Evolutionary conservation across 2,113 vertebrate genomes (phyloP), one percentile per base, ranked within the genome.

Genomic region (Glaucidium brasilianum): DNA sequence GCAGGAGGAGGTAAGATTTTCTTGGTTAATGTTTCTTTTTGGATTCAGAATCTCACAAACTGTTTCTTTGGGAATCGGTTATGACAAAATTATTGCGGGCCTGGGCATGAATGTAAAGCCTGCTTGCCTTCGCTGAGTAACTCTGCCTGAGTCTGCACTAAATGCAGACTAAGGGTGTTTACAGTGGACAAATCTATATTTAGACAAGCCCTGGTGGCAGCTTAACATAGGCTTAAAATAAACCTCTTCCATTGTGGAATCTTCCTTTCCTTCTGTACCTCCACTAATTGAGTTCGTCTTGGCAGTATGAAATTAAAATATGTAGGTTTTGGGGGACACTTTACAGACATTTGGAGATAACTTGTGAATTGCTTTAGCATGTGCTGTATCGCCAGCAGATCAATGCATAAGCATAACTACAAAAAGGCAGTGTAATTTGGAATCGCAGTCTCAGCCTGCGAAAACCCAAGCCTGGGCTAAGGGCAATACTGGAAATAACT

Each of bases 161-260:
- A 91, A 90, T 76, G 93, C 87, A 93, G 69, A 90, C 66, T 93
- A 77, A 95, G 85, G 73, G 59, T 94, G 86, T 96, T 96, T 93
- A 82, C 77, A 72, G 87, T 85, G 87, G 56, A 49, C 74, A 79
- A 75, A 82, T 90, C 93, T 97, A 88, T 96, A 88, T 91, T 96
- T 97, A 90, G 93, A 58, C 39, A 72, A 82, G 87, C 25, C 27
- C 62, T 49, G 49, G 41, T 95, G 74, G 89, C 84, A 94, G 62
- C 93, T 91, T 96, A 85, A 79, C 58, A 35, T 17, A 20, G 49
- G 20, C 81, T 94, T 93, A 94, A 97, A 97, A 96, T 92, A 96
- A 82, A 85, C 19, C 25, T 35, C 47, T 75, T 75, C 39, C 21
- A 29, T 49, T 92, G 79, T 47, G 50, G 72, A 63, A 91, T 86